Evolutionary conservation across 2,888 invertebrate genomes (phyloP).

Genomic region (Drosophila nr. medialis): DNA sequence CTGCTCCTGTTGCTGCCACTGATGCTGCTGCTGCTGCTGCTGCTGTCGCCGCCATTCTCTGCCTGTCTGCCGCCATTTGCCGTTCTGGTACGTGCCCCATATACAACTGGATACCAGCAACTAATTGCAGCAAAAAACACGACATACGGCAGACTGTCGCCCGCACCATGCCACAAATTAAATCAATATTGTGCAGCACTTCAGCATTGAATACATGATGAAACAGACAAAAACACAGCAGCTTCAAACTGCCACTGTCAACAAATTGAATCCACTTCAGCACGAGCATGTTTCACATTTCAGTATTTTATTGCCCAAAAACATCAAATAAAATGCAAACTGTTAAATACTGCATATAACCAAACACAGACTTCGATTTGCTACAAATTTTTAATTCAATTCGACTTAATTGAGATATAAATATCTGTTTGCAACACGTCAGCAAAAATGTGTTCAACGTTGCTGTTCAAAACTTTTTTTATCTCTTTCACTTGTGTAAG

Average conservation of each 20-base stretch:
- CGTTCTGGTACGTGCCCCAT: conserved; percentile 12
- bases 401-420: not conserved
- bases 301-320: not conserved
- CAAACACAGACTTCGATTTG: not conserved
- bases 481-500: not conserved
- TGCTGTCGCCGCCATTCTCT: not conserved
- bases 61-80: conserved; percentile 1
- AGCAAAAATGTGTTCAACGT: not conserved
- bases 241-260: conserved; percentile 22
- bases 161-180: conserved; percentile 3
- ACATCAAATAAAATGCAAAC: not conserved
- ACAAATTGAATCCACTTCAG: conserved; percentile 20
- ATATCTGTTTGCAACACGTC: not conserved
- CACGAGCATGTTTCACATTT: conserved; percentile 1
- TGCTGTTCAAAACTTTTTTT: not conserved
- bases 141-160: not conserved
- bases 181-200: conserved; percentile 11
- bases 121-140: conserved; percentile 25
- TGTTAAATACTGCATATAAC: no score
- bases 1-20: not conserved
- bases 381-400: not conserved
- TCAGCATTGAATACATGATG: not conserved
- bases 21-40: not conserved
- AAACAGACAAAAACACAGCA: not conserved
- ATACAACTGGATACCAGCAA: conserved; percentile 25